Evolutionary conservation across 2,888 invertebrate genomes (phyloP), one percentile per base, ranked within the genome.

Genomic region (Latrodectus hesperus): DNA sequence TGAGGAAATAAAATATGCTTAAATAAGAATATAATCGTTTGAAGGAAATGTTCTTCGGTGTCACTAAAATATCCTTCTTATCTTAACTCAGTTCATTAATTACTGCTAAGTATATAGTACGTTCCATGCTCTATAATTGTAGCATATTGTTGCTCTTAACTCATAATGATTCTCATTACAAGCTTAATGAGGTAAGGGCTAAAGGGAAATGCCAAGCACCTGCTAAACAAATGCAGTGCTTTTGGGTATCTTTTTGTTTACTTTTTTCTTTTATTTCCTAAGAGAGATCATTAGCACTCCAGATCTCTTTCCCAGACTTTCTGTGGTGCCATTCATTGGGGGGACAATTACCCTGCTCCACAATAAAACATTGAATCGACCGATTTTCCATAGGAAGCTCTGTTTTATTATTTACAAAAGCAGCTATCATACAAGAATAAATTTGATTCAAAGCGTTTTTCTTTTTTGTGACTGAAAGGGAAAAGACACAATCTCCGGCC

Each of bases 101-200:
- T 79, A 70, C 26, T 26, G 60, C 17, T 71, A 79, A 71, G 70
- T 60, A 71, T 53, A 51, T 60, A 77, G 14, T 77, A 68, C 17
- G 67, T 77, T 38, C 26, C 52, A 77, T 70, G 70, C 70, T 71
- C 70, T 38, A 53, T 70, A 49, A 60, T 79, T 55, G 55, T 55
- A 79, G 68, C 70, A 38, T 53, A 22, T 55, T 55, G 72, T 80
- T 51, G 65, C 49, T 52, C 64, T 71, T 52, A 65, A 80, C 80
- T 80, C 73, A 73, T 73, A 80, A 80, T 80, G 80, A 80, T 80
- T 73, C 72, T 80, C 80, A 73, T 80, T 72, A 79, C 52, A 55
- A 51, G n/a, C 55, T 80, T 80, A 80, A 80, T 80, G 80, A 80
- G 80, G 52, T 53, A 55, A 68, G n/a, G 26, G 51, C 79, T 70